Evolutionary conservation across 2,113 vertebrate genomes (phyloP), one percentile per base, ranked within the genome.

Genomic region (Craseonycteris thonglongyai): DNA sequence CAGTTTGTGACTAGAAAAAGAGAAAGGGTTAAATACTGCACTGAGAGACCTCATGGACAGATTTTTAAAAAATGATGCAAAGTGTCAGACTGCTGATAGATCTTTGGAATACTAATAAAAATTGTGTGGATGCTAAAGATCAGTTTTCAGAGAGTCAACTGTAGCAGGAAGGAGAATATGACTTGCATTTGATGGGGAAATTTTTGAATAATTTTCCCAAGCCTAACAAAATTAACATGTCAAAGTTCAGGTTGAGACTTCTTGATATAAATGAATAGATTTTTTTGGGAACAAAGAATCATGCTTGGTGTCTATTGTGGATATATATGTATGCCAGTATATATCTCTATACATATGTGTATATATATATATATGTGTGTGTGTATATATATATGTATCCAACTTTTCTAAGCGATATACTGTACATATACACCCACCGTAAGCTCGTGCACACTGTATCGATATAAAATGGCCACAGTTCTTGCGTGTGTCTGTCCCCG

Each of bases 401-500:
- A 91, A 96, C 95, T 98, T 98, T 98, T 98, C 22, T 58, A 82
- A 96, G 96, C 95, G 97, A 96, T 98, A 98, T 98, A 98, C 97
- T 98, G 96, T 98, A 98, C 97, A 98, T 98, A 98, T 98, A 98
- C 94, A 98, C 94, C 97, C 98, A 98, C 98, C 97, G 95, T 97
- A 93, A 97, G 92, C 84, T 98, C 97, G 96, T 98, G 96, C 92
- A 97, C 89, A 98, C 88, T 97, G 92, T 97, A 95, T 98, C 98
- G 98, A 98, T 97, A 97, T 97, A 98, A 99, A 99, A 99, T 99
- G 99, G 99, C 99, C 98, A 98, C 99, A 97, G 96, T 98, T 97
- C 98, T 98, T 98, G 99, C 99, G 99, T 99, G 99, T 99, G 99
- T 99, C 99, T 99, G 99, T 99, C 99, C 99, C 99, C 99, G 98